Base-by-base conservation (phyloP, 2,113 vertebrate species). In the Spea multiplicata region DNA sequence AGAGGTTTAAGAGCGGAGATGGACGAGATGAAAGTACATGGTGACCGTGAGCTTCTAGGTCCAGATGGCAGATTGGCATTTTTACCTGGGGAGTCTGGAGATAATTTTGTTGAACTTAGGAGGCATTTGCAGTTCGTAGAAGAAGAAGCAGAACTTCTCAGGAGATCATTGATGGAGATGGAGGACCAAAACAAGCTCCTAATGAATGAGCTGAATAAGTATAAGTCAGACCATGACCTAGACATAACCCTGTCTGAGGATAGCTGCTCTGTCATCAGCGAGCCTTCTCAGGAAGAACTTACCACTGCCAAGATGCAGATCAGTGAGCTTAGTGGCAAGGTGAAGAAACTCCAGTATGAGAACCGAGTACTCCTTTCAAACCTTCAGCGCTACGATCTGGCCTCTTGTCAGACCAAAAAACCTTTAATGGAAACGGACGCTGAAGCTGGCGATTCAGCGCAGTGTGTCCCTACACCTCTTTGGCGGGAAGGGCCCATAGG, bases 291-390 rank as follows among this genome's bases (percentile, higher is more conserved):
- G 86, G 96, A 98, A 88, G 96, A 98, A 85, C 91, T 99, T 78
- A 86, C 93, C 4, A 84, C 92, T 0, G 95, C 96, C 14, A 93
- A 93, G 80, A 91, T 96, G 82, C 97, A 99, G 91, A 95, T 99
- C 61, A 91, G 92, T 0, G 97, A 99, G 83, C 93, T 99, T 81
- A 95, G 91, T 0, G 95, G 95, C 71, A 99, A 98, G 84, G 94
- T 99, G 80, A 97, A 99, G 90, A 99, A 99, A 88, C 92, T 99
- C n/a, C 96, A 99, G 89, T 99, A 99, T 0, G 97, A 99, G 90
- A 99, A 99, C 86, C 91, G 97, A 0, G 96, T 99, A 75, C 93
- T 99, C 6, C 93, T 99, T 49, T 98, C 97, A 88, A 98, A 98
- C 89, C 92, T 99, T 12, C 97, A 99, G 86, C 94, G 96, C 79